Evolutionary conservation across 2,888 invertebrate species (phyloP).

Genomic region (Rhynchonema sp.): DNA sequence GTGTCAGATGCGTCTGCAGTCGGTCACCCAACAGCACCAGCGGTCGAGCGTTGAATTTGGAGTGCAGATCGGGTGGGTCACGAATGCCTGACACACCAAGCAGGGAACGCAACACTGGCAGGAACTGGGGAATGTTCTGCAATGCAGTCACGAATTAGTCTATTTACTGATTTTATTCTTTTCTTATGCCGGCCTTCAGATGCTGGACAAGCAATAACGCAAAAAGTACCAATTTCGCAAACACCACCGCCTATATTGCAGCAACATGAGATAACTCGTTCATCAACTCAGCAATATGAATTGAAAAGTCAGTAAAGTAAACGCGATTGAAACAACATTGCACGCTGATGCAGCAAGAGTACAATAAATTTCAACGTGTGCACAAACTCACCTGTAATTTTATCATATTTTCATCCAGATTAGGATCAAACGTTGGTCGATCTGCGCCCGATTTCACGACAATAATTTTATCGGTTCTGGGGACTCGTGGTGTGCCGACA

Average conservation of each 20-base stretch:
- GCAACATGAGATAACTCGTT: too few relatives aligned
- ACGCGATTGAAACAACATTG: background rate
- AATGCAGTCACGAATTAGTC: too few relatives aligned
- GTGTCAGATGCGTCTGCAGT: conserved; percentile 4
- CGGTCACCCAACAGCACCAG: background rate
- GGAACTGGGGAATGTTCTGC: conserved; percentile 7
- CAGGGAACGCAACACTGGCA: conserved; percentile 3
- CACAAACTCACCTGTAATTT: background rate
- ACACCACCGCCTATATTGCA: too few relatives aligned
- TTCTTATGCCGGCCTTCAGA: too few relatives aligned
- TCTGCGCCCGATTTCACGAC: background rate
- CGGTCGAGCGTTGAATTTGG: conserved; percentile 4
- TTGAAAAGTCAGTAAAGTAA: background rate
- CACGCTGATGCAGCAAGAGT: background rate
- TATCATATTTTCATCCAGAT: background rate
- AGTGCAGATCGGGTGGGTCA: conserved; percentile 6
- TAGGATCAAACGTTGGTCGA: background rate
- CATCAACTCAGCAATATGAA: too few relatives aligned
- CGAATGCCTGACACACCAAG: conserved; percentile 3
- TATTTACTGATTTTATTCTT: too few relatives aligned
- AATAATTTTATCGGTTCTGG: background rate
- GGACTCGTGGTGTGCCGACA: background rate
- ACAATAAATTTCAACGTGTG: too few relatives aligned
- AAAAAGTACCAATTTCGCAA: too few relatives aligned
- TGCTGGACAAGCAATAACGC: too few relatives aligned